Evolutionary conservation across 1,140 invertebrate species (phyloP), one percentile per base, ranked within the genome.

Genomic region (Radopholus similis): DNA sequence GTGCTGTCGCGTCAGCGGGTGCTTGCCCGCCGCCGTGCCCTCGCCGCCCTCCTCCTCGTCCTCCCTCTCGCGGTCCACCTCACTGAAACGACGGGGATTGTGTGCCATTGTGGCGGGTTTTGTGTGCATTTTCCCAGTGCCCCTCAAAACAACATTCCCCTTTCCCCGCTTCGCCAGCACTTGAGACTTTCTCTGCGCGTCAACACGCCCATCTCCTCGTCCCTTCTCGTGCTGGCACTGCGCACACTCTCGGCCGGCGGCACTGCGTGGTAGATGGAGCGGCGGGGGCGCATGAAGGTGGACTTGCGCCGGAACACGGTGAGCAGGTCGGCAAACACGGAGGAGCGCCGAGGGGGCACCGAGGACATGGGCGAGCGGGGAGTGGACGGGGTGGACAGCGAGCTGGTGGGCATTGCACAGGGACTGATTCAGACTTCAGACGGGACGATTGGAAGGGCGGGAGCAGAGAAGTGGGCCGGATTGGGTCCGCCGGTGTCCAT

Each of bases 1-100:
- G 83, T 91, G 89, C 73, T 93, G 90, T 79, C 93, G 76, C 8
- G 83, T 83, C 23, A 80, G 53, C 38, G 77, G 77, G 21, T 76
- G 69, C 6, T 72, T 58, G 18, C 15, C 55, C n/a, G 47, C 38
- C 21, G 35, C 51, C 9, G 42, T 34, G 28, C 28, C 34, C 35
- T 70, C 34, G n/a, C n/a, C n/a, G n/a, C 74, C 65, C 34, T 77
- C 73, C 23, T 74, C 71, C 2, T 70, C 75, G 11, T 80, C 78
- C 3, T 80, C 74, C 38, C 78, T 63, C 15, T 75, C 71, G 0
- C 77, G 67, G 11, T 71, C 73, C 15, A 70, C 77, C 30, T 53
- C 55, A 38, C 72, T 54, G 26, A 73, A 66, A 49, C 18, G 1
- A 42, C 11, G 1, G 26, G n/a, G 26, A 47, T 1, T 13, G 26